A percentile compares a stretch with the other conserved stretches of the same genome.
phyloP scores from a whole-genome alignment of 2,797 vertebrate species.

The Naso thynnoides region DNA sequence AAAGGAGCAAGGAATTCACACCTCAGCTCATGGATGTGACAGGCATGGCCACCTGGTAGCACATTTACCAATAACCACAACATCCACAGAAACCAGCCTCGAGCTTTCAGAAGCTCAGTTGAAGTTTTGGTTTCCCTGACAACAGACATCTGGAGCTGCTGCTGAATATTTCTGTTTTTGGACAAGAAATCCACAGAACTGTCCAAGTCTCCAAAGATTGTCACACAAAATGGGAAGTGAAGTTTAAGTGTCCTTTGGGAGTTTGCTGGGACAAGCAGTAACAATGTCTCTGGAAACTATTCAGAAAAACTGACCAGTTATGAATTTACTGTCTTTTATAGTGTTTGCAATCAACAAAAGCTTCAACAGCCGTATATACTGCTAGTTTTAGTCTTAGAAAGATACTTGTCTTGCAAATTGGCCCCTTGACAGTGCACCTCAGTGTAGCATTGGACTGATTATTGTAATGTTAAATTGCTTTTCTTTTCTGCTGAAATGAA shows the following conservation, averaged over 20 bases:
- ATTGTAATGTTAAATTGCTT: constrained; percentile 11
- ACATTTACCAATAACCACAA: constrained; percentile 47
- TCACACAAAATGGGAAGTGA: constrained; percentile 55
- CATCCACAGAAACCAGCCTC: constrained; percentile 18
- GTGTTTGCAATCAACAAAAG: neutral
- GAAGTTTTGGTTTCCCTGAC: constrained; percentile 52
- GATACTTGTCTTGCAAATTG: neutral
- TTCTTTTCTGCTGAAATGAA: constrained; percentile 32
- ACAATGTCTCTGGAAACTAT: constrained; percentile 8
- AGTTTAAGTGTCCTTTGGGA: constrained; percentile 38
- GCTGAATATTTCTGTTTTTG: constrained; percentile 59
- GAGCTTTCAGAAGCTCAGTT: constrained; percentile 17
- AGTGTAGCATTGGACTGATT: constrained; percentile 8
- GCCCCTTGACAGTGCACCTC: constrained; percentile 9
- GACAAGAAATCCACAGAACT: constrained; percentile 40
- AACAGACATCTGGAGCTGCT: constrained; percentile 50
- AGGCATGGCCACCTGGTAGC: constrained; percentile 33
- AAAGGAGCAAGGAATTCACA: constrained; percentile 49
- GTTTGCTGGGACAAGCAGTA: constrained; percentile 13
- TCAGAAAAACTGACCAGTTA: constrained; percentile 5
- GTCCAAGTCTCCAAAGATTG: constrained; percentile 54
- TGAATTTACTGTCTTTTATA: neutral
- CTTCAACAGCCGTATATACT: neutral
- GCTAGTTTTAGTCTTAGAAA: neutral
- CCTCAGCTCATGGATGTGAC: constrained; percentile 34